Conservation (phyloP, 1,140 invertebrate genomes). For the Rhopalosiphum padi region DNA sequence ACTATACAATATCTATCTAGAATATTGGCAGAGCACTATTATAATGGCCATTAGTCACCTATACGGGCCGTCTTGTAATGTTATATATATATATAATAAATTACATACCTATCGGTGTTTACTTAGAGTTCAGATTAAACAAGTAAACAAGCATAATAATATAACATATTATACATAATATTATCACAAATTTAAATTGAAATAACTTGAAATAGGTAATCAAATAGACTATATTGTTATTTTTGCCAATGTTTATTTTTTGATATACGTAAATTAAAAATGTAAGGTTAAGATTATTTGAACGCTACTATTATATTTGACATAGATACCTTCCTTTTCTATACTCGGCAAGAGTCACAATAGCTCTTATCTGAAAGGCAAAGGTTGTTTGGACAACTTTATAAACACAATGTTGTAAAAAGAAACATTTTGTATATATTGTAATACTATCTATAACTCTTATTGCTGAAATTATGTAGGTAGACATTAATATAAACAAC, state of each 20-base stretch:
- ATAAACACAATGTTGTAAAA: neutral
- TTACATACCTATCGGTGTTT: neutral
- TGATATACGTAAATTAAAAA: neutral
- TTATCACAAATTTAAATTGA: neutral
- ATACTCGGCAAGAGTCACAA: neutral
- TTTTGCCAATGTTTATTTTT: conserved; percentile 16
- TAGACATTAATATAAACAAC: neutral
- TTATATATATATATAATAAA: neutral
- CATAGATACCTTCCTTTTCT: neutral
- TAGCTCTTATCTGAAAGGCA: neutral
- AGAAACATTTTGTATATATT: neutral
- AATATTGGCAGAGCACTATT: neutral
- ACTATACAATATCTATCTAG: neutral
- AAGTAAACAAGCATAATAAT: neutral
- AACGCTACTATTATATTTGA: neutral
- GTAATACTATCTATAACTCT: neutral
- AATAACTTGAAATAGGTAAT: neutral
- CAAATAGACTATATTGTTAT: neutral
- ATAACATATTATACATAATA: neutral
- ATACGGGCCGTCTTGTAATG: neutral
- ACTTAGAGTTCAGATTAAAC: neutral
- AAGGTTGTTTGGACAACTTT: neutral
- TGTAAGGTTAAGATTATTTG: neutral
- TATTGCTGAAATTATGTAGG: neutral
- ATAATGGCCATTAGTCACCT: no score